A percentile compares a stretch with the other conserved stretches of the same genome.
Conservation (phyloP, 2,888 invertebrate species). For the Drosophila trichaetosa region DNA sequence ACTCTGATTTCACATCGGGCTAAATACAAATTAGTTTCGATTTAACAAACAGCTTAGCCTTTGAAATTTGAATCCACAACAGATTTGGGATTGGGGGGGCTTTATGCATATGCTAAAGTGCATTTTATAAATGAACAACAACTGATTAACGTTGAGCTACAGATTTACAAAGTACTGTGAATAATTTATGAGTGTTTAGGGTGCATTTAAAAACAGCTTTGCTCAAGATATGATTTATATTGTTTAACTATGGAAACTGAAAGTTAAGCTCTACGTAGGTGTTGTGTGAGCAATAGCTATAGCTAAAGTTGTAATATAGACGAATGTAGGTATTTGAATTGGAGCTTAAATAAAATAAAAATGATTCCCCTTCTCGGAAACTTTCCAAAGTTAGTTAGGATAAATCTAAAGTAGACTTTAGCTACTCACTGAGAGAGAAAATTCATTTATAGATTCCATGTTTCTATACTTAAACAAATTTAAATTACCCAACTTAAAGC, state of each 20-base stretch:
- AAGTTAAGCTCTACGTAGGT: constrained; percentile 33
- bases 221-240: neutral
- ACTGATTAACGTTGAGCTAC: constrained; percentile 68
- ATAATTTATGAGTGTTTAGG: constrained; percentile 64
- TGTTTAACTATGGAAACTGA: constrained; percentile 32
- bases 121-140: constrained; percentile 64
- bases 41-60: constrained; percentile 54
- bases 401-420: neutral
- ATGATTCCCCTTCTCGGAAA: neutral
- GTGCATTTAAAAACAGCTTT: constrained; percentile 15
- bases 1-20: constrained; percentile 59
- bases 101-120: constrained; percentile 46
- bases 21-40: constrained; percentile 65
- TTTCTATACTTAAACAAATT: neutral
- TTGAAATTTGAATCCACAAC: constrained; percentile 28
- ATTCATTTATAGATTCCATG: neutral
- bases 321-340: constrained; percentile 6
- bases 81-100: constrained; percentile 10
- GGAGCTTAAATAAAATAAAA: constrained; percentile 4
- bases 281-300: constrained; percentile 10
- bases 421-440: neutral
- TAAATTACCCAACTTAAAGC: neutral
- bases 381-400: neutral
- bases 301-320: constrained; percentile 15
- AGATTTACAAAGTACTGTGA: constrained; percentile 52